phyloP scores from a whole-genome alignment of 2,888 invertebrate genomes.

The Leptopilina myrica region DNA sequence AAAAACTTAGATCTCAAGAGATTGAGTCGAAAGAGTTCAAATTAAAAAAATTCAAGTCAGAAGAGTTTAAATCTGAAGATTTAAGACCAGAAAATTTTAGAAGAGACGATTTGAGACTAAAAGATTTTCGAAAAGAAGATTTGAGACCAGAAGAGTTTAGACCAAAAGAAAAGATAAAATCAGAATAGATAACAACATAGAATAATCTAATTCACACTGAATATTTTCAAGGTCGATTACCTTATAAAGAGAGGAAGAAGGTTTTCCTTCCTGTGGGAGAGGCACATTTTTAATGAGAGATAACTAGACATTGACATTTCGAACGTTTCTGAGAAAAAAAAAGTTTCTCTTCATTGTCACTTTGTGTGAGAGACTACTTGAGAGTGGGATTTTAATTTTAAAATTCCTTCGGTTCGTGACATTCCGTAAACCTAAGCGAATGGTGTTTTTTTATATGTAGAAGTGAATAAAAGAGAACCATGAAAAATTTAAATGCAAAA shows the following conservation, averaged over 20 bases:
- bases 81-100: too few relatives aligned
- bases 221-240: slow-evolving; percentile 26
- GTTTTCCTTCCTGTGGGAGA: slow-evolving; percentile 6
- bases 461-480: background rate
- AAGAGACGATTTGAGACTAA: too few relatives aligned
- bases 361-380: background rate
- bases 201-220: background rate
- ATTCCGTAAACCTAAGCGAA: background rate
- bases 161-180: too few relatives aligned
- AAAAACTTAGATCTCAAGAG: too few relatives aligned
- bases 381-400: background rate
- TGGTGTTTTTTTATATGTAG: too few relatives aligned
- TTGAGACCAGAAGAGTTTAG: background rate
- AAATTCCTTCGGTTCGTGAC: background rate
- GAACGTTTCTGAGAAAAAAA: slow-evolving; percentile 8
- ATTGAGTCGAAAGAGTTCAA: too few relatives aligned
- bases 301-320: background rate
- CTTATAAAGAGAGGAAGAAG: background rate
- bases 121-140: background rate
- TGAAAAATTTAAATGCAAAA: background rate
- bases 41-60: too few relatives aligned
- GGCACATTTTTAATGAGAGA: slow-evolving; percentile 28
- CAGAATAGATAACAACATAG: too few relatives aligned
- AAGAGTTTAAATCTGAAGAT: too few relatives aligned
- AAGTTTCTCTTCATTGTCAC: slow-evolving; percentile 25